These are phyloP conservation scores for Epinephelus lanceolatus DNA, from an alignment of 2,113 vertebrate genomes.

Conservation along the genomic window DNA sequence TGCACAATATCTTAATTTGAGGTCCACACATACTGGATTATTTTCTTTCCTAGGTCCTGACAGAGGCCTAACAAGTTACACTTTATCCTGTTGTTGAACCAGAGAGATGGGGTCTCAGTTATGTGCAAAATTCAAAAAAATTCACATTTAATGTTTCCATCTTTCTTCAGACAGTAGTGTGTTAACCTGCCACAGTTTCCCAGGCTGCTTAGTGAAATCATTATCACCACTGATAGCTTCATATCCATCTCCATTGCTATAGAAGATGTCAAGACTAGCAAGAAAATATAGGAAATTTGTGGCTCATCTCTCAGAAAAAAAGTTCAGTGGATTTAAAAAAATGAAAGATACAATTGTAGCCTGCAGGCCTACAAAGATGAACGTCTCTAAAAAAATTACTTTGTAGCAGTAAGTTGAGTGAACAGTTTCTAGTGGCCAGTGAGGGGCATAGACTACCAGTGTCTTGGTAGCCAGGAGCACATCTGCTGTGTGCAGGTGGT, in stretches of 20 bases:
- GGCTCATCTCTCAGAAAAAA: neutral
- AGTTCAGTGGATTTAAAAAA: conserved; percentile 1
- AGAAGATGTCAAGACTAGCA: neutral
- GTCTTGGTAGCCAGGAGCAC: conserved; percentile 40
- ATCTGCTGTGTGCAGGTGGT: conserved; percentile 71
- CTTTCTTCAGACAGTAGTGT: neutral
- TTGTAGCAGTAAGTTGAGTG: neutral
- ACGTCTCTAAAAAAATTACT: neutral
- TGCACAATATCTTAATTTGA: neutral
- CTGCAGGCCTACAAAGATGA: neutral
- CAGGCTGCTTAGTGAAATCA: neutral
- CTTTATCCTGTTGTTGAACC: neutral
- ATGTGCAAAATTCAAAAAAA: neutral
- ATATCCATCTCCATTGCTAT: neutral
- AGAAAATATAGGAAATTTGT: neutral
- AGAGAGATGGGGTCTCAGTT: neutral
- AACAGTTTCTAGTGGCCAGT: neutral
- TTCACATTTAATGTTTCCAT: neutral
- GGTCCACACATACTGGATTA: neutral
- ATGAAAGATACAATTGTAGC: neutral
- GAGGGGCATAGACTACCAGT: conserved; percentile 18
- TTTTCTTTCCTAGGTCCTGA: neutral
- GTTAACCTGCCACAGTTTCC: neutral
- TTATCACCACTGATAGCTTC: neutral
- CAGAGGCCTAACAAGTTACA: neutral